Percentiles rank a stretch among this genome's conserved stretches.
phyloP scores from a whole-genome alignment of 2,888 invertebrate genomes.

The Caenorhabditis sp. region DNA sequence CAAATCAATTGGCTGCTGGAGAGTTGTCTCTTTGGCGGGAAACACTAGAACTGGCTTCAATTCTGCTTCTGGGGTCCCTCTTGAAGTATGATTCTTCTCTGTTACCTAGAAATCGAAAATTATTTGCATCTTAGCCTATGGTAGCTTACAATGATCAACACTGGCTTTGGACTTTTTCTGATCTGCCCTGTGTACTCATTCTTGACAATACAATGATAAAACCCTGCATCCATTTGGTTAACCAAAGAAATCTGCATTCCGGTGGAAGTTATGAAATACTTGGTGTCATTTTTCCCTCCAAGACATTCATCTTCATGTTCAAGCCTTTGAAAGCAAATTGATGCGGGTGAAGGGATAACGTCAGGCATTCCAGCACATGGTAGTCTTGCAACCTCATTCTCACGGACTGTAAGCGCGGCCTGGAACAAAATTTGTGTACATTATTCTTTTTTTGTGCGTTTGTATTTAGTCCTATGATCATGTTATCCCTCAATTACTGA shows the following conservation, averaged over 20 bases:
- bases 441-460: neutral
- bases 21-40: conserved; percentile 64
- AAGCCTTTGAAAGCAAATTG: conserved; percentile 78
- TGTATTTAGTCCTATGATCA: neutral
- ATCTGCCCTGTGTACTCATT: conserved; percentile 76
- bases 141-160: conserved; percentile 72
- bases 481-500: neutral
- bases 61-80: conserved; percentile 9
- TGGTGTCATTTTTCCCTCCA: conserved; percentile 63
- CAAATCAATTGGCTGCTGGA: conserved; percentile 70
- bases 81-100: conserved; percentile 40
- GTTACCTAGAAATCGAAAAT: conserved; percentile 36
- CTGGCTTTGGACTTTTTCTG: conserved; percentile 73
- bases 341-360: conserved; percentile 79
- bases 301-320: conserved; percentile 72
- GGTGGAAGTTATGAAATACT: conserved; percentile 74
- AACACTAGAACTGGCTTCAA: conserved; percentile 70
- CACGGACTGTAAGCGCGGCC: conserved; percentile 70
- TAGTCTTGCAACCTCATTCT: conserved; percentile 78
- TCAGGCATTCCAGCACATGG: conserved; percentile 81
- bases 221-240: conserved; percentile 76
- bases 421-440: conserved; percentile 32
- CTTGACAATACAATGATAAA: conserved; percentile 79
- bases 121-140: no score
- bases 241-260: conserved; percentile 80